Conservation (phyloP, 2,888 invertebrate species). For the Tiliacea aurago region DNA sequence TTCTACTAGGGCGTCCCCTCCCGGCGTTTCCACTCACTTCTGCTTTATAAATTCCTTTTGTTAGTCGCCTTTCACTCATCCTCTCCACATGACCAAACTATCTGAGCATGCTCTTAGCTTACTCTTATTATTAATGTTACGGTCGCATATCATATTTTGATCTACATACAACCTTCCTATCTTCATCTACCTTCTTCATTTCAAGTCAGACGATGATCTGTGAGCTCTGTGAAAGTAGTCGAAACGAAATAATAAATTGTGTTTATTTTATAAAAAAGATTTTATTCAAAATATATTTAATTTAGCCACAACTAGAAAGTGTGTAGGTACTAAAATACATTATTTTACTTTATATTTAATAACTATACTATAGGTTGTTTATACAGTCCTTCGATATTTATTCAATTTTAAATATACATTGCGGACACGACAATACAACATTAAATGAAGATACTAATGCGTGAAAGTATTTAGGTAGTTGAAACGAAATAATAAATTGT, state of each 20-base stretch:
- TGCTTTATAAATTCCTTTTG: too few relatives aligned
- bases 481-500: background rate
- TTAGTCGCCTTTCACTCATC: too few relatives aligned
- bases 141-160: too few relatives aligned
- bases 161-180: too few relatives aligned
- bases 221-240: too few relatives aligned
- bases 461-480: background rate
- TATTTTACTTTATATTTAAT: background rate
- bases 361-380: background rate
- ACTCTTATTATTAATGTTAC: too few relatives aligned
- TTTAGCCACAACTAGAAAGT: background rate
- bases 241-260: background rate
- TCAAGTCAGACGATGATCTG: too few relatives aligned
- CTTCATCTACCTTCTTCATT: too few relatives aligned
- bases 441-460: background rate
- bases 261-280: background rate
- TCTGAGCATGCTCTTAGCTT: too few relatives aligned
- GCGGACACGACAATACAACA: background rate
- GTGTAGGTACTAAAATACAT: slow-evolving; percentile 3
- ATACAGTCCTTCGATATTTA: slow-evolving; percentile 6
- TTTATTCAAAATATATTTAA: slow-evolving; percentile 22
- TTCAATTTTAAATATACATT: background rate
- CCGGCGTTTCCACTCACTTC: too few relatives aligned
- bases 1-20: too few relatives aligned
- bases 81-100: too few relatives aligned